Evolutionary conservation across 2,797 vertebrate genomes (phyloP).

Genomic region (Geotrypetes seraphini): DNA sequence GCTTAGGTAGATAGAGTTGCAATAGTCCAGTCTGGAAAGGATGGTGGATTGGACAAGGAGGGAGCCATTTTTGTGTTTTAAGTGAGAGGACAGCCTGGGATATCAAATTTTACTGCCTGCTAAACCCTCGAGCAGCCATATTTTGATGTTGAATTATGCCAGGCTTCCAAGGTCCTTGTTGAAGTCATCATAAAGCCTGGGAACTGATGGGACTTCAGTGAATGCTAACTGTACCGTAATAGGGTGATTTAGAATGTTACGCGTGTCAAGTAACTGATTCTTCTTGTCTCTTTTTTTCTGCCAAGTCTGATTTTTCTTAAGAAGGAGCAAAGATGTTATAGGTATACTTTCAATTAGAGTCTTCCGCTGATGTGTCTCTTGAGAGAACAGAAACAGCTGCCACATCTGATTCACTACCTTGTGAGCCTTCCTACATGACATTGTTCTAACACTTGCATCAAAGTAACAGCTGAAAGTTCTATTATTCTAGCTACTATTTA

Average conservation of each 20-base stretch:
- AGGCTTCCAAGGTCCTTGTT: background rate
- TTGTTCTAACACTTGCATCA: background rate
- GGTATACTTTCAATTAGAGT: background rate
- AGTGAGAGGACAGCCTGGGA: too few species aligned
- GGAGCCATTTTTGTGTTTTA: background rate
- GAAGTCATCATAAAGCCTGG: constrained; percentile 7
- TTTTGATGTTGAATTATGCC: constrained; percentile 8
- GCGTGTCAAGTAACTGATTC: background rate
- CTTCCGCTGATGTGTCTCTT: background rate
- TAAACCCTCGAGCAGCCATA: too few species aligned
- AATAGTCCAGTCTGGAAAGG: too few species aligned
- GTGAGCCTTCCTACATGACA: constrained; percentile 3
- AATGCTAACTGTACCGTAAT: background rate
- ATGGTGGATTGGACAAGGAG: too few species aligned
- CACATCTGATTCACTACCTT: background rate
- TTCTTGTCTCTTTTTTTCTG: background rate
- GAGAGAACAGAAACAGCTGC: background rate
- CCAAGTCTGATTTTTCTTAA: background rate
- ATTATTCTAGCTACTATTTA: too few species aligned
- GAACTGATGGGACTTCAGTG: background rate
- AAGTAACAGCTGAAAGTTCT: background rate
- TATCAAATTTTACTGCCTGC: too few species aligned
- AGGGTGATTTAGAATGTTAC: background rate
- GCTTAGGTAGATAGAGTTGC: too few species aligned
- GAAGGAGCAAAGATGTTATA: background rate